Evolutionary conservation across 2,888 invertebrate genomes (phyloP).

Genomic region (Myopa tessellatipennis): DNA sequence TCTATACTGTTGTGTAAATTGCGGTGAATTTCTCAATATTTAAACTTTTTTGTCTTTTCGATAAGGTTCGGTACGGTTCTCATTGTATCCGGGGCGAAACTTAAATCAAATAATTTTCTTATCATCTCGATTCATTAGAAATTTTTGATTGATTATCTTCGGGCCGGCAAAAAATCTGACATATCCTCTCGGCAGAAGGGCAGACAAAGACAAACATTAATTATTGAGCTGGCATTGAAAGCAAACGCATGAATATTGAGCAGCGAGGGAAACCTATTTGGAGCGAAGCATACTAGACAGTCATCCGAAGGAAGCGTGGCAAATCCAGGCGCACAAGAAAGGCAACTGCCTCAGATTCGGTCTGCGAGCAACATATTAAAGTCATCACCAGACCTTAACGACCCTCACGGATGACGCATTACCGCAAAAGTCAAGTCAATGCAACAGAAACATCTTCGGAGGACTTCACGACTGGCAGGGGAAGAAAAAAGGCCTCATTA

Average conservation of each 20-base stretch:
- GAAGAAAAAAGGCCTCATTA: constrained; percentile 22
- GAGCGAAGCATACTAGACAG: not conserved
- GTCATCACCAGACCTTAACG: constrained; percentile 28
- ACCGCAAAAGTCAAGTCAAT: constrained; percentile 33
- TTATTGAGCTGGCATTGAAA: constrained; percentile 65
- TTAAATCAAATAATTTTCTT: not conserved
- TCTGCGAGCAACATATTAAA: constrained; percentile 18
- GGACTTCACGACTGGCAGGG: not conserved
- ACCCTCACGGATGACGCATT: constrained; percentile 31
- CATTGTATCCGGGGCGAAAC: not conserved
- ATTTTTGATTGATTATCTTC: constrained; percentile 35
- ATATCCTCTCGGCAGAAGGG: constrained; percentile 34
- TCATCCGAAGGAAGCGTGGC: constrained; percentile 17
- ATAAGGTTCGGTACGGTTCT: not conserved
- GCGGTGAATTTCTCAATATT: constrained; percentile 2
- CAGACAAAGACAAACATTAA: constrained; percentile 55
- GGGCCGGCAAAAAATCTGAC: constrained; percentile 20
- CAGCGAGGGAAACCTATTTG: constrained; percentile 23
- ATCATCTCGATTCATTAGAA: constrained; percentile 17
- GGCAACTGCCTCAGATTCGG: not conserved
- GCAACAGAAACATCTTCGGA: not conserved
- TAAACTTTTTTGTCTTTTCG: not conserved
- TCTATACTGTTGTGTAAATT: not conserved
- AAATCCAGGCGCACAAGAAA: not conserved
- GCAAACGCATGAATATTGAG: constrained; percentile 60